Percentiles rank a stretch among this genome's conserved stretches.
These are phyloP conservation scores for Microhierax caerulescens DNA, from an alignment of 2,797 vertebrate genomes.

Conservation along the genomic window DNA sequence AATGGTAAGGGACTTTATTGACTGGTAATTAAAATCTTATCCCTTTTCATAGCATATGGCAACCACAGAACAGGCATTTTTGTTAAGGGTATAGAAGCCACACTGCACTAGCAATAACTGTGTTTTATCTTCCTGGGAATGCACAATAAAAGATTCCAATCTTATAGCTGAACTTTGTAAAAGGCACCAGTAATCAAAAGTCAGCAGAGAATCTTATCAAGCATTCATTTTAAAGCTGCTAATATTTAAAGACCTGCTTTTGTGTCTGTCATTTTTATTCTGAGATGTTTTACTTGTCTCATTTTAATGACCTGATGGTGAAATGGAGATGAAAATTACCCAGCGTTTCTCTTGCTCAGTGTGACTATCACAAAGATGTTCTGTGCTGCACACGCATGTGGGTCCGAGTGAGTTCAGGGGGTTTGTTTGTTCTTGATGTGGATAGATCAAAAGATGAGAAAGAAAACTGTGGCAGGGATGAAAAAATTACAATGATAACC, in stretches of 20 bases:
- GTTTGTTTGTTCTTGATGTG: background rate
- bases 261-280: background rate
- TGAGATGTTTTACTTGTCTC: background rate
- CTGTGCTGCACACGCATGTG: too few species aligned
- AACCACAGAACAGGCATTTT: background rate
- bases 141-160: slow-evolving; percentile 12
- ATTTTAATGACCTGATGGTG: background rate
- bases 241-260: background rate
- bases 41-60: background rate
- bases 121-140: slow-evolving; percentile 24
- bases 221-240: background rate
- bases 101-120: background rate
- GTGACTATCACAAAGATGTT: background rate
- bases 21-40: slow-evolving; percentile 24
- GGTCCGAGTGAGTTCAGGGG: background rate
- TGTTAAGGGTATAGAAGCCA: background rate
- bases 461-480: background rate
- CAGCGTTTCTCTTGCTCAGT: background rate
- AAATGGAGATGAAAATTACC: background rate
- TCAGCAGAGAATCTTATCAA: background rate
- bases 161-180: background rate
- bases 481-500: background rate
- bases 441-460: background rate
- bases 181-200: background rate
- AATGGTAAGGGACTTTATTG: slow-evolving; percentile 1